These are phyloP conservation scores for Aphelenchoides avenae DNA, from an alignment of 1,140 invertebrate species.

Conservation along the genomic window DNA sequence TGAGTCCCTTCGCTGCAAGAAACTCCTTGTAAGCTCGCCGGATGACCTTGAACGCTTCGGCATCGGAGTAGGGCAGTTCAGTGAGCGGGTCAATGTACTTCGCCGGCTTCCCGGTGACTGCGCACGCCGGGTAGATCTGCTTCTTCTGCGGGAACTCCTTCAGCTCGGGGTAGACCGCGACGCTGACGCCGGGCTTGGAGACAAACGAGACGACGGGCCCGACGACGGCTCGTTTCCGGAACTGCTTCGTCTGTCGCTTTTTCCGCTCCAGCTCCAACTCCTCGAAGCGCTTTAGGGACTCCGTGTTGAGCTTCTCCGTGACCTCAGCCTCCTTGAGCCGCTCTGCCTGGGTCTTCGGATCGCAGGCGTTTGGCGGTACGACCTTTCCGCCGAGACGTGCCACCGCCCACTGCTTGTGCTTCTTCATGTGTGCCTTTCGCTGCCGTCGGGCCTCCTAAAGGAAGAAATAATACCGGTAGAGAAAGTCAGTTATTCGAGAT, in stretches of 20 bases:
- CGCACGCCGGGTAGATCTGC: slow-evolving; percentile 21
- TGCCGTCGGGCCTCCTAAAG: slow-evolving; percentile 17
- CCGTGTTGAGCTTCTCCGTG: slow-evolving; percentile 30
- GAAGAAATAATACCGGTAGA: too few relatives aligned
- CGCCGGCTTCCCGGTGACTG: slow-evolving; percentile 27
- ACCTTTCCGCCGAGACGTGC: slow-evolving; percentile 29
- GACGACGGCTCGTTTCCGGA: not conserved
- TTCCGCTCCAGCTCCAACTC: slow-evolving; percentile 36
- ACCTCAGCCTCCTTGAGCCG: slow-evolving; percentile 36
- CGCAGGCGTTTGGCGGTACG: slow-evolving; percentile 36
- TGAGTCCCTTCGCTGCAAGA: too few relatives aligned
- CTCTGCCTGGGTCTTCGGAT: slow-evolving; percentile 37
- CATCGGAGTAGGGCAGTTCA: slow-evolving; percentile 25
- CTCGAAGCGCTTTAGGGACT: slow-evolving; percentile 44
- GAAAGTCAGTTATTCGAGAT: too few relatives aligned
- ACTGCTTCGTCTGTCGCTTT: slow-evolving; percentile 31
- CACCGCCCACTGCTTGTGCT: slow-evolving; percentile 45
- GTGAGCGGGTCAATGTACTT: slow-evolving; percentile 37
- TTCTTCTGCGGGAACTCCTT: slow-evolving; percentile 2
- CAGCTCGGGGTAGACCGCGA: slow-evolving; percentile 12
- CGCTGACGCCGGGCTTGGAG: slow-evolving; percentile 2
- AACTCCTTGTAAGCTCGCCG: slow-evolving; percentile 15
- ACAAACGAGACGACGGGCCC: slow-evolving; percentile 13
- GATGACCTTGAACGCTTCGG: slow-evolving; percentile 26
- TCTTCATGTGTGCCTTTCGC: slow-evolving; percentile 26